phyloP scores from a whole-genome alignment of 2,113 vertebrate species.

The Bubo bubo region DNA sequence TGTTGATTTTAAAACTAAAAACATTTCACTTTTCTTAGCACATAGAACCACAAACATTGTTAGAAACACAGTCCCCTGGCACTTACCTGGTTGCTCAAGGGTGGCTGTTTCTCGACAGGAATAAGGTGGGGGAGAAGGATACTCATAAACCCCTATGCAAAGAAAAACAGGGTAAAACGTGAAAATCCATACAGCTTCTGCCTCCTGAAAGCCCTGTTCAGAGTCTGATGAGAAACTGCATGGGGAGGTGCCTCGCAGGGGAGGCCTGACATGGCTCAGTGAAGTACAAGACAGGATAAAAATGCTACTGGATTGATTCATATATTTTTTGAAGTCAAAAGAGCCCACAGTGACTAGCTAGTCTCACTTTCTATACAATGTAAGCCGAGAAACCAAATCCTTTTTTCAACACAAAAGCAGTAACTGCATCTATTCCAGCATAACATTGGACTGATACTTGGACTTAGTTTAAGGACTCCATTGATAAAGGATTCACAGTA shows the following conservation, averaged over 20 bases:
- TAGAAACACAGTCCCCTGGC: not conserved
- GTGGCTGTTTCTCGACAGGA: not conserved
- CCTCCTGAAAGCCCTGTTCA: accelerated
- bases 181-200: not conserved
- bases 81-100: conserved; percentile 15
- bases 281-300: not conserved
- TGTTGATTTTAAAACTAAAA: not conserved
- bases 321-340: not conserved
- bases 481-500: not conserved
- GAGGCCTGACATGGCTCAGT: not conserved
- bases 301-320: accelerated
- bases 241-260: not conserved
- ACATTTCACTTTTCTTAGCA: accelerated
- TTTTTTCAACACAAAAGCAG: not conserved
- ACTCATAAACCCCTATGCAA: not conserved
- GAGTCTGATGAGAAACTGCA: not conserved
- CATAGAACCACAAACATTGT: accelerated
- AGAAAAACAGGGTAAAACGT: not conserved
- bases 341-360: not conserved
- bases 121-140: conserved; percentile 60
- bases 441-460: not conserved
- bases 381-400: accelerated
- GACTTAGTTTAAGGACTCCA: not conserved
- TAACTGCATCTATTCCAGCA: not conserved
- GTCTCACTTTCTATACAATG: not conserved